Conservation (phyloP, 2,888 invertebrate genomes). For the Barypeithes pellucidus region DNA sequence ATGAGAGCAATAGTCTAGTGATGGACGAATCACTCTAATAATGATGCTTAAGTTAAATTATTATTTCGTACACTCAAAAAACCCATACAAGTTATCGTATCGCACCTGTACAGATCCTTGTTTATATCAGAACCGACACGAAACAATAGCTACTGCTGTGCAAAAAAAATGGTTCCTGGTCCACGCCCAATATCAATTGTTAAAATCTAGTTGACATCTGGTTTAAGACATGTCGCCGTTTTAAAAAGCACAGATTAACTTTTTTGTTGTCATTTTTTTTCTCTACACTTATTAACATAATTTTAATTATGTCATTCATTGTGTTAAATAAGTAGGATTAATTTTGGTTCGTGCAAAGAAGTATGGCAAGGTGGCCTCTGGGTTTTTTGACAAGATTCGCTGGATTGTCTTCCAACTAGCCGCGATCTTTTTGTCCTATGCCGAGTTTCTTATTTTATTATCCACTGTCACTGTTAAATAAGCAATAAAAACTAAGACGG, state of each 20-base stretch:
- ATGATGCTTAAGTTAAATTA: no score
- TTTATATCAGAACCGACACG: neutral
- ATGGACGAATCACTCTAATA: no score
- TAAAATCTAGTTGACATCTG: slow-evolving; percentile 31
- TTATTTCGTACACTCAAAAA: neutral
- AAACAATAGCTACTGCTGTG: slow-evolving; percentile 13
- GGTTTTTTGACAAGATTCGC: neutral
- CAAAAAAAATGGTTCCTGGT: slow-evolving; percentile 33
- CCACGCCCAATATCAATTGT: slow-evolving; percentile 26
- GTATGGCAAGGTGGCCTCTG: neutral
- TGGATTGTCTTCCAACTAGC: no score
- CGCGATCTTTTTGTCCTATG: no score
- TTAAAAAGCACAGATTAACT: slow-evolving; percentile 22
- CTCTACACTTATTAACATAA: neutral
- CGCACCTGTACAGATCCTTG: neutral
- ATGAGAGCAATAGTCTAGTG: no score
- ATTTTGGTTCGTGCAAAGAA: neutral
- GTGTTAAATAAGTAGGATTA: neutral
- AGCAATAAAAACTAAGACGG: no score
- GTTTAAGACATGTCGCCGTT: slow-evolving; percentile 9
- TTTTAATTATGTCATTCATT: neutral
- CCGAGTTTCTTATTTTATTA: no score
- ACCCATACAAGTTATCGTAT: neutral
- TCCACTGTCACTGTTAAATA: no score
- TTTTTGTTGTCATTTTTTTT: slow-evolving; percentile 7